Evolutionary conservation across 2,113 vertebrate species (phyloP), one percentile per base, ranked within the genome.

Genomic region (Lasiurus borealis): DNA sequence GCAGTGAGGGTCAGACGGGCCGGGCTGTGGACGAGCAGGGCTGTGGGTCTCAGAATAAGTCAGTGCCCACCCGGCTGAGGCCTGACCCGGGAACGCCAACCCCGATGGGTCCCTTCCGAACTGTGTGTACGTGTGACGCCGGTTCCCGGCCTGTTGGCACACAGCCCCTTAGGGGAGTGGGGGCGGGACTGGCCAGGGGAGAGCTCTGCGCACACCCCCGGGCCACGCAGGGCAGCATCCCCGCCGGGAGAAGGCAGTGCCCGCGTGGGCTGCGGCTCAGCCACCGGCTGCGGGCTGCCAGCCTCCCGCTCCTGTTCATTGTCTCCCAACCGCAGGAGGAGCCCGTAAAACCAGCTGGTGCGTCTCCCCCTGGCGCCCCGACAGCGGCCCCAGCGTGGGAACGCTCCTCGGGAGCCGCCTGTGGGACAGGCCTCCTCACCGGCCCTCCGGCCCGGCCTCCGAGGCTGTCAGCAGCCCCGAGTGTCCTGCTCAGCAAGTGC

Each of bases 401-500:
- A 95, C 71, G 11, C 25, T 27, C 29, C 66, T 14, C 44, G 46
- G 71, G 44, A 81, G 68, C 27, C 69, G 50, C 29, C 44, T 69
- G 44, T 54, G 46, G 71, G 40, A 23, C 16, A 8, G 31, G 62
- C 66, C 57, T 95, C 77, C 64, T 40, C 29, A 29, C 4, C 27
- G 48, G 14, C 5, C 0, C 77, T 90, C 76, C 15, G 14, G 48
- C 48, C 81, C 34, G 71, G 62, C 50, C 72, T 76, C 85, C 36
- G 57, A 66, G 46, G 19, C 36, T 84, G 82, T 80, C 84, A 96
- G 71, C 57, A 44, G 83, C 40, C 80, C 44, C 0, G 40, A 52
- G 6, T 19, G 90, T 95, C 57, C 68, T 85, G 86, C 73, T 90
- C n/a, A n/a, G n/a, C n/a, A n/a, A n/a, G n/a, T n/a, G n/a, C n/a